Base-by-base conservation (phyloP, 2,888 invertebrate genomes). In the Chironomus riparius region DNA sequence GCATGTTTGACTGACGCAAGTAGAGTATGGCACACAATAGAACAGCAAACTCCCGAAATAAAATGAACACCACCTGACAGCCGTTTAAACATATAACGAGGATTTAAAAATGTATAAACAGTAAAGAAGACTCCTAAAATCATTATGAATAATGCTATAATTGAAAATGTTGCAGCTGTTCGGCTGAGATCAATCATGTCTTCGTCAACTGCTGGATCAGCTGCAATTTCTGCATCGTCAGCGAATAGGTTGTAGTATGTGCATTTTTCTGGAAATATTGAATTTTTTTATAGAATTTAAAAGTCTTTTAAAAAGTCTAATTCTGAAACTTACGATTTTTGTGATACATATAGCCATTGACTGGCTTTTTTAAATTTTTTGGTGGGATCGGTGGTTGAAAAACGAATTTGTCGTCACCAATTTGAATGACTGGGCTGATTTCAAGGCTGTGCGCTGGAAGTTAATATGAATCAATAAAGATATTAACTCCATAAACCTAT, bases 21-120 rank as follows among this genome's bases (percentile, higher is more conserved):
- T 78, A 92, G 86, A 0, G 94, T 93, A 85, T 94, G 93, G 68
- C 93, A 89, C 48, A 94, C 92, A 0, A 94, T 93, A 79, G 94
- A 87, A 13, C 91, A 88, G 78, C 92, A 92, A 3, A 91, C 83
- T 92, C 92, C 90, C 81, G 92, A 90, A 77, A 95, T 91, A 80
- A 95, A 90, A 81, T 94, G 92, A 77, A 94, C 91, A 21, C 92
- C 91, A 0, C 92, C 93, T 3, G 94, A 93, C 24, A 95, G 86
- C 50, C 95, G 86, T 82, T 95, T 95, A 85, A 93, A 94, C 90
- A 93, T 94, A 82, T 95, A 95, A 4, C 94, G 88, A 3, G 93
- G 92, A 81, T 94, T 92, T 78, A 88, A 86, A 82, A 95, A 92
- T 15, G 94, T 93, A 82, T 95, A 95, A 78, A 91, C 87, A 5